Percentiles rank a stretch among this genome's conserved stretches.
phyloP scores from a whole-genome alignment of 2,888 invertebrate species.

The Euspilapteryx auroguttella region DNA sequence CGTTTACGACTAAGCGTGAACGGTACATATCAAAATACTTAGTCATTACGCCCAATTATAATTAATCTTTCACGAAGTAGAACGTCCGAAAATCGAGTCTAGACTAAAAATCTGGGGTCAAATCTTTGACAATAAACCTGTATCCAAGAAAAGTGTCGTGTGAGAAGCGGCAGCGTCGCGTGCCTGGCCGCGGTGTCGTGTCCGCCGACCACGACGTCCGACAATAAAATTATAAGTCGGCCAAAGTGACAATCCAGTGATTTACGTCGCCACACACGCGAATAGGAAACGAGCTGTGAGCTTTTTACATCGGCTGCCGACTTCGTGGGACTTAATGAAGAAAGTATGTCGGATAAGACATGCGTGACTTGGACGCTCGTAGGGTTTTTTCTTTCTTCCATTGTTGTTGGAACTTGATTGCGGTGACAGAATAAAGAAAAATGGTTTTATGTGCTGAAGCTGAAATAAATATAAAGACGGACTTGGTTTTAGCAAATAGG shows the following conservation, averaged over 20 bases:
- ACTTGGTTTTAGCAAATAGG: too few relatives aligned
- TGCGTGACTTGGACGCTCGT: too few relatives aligned
- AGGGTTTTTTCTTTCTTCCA: too few relatives aligned
- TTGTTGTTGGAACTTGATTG: too few relatives aligned
- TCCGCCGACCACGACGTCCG: constrained; percentile 46
- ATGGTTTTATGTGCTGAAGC: too few relatives aligned
- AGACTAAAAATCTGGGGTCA: background rate
- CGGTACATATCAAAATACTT: constrained; percentile 36
- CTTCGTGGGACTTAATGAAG: too few relatives aligned
- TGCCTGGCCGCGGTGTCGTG: constrained; percentile 31
- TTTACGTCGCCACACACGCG: constrained; percentile 56
- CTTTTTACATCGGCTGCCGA: too few relatives aligned
- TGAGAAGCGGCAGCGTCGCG: constrained; percentile 18
- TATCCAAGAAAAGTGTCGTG: constrained; percentile 25
- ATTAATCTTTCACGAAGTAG: constrained; percentile 50
- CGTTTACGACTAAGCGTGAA: too few relatives aligned
- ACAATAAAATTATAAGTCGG: constrained; percentile 61
- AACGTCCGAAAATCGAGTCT: constrained; percentile 15
- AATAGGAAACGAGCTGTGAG: too few relatives aligned
- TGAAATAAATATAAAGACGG: too few relatives aligned
- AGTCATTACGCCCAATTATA: constrained; percentile 42
- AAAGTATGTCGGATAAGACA: too few relatives aligned
- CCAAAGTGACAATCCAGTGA: constrained; percentile 60
- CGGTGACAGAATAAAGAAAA: too few relatives aligned
- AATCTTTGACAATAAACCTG: constrained; percentile 41